Base-by-base conservation (phyloP, 2,888 invertebrate genomes). In the Dynastes maya region DNA sequence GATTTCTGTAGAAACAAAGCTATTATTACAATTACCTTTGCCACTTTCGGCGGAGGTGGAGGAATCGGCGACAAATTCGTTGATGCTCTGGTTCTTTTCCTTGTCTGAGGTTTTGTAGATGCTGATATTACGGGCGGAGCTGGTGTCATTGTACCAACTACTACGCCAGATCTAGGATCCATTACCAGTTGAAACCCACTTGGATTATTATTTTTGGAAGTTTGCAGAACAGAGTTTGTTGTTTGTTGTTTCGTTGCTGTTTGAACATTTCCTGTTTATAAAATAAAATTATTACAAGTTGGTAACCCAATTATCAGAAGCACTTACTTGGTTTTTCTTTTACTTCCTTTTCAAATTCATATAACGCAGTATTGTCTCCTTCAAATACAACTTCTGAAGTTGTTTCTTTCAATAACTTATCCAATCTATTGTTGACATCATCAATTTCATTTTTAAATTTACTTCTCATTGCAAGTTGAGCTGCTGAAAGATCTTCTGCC, bases 401-500 rank as follows among this genome's bases (percentile, higher is more conserved):
- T 70, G 91, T 91, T 37, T 89, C 89, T 81, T 91, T 90, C 0
- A 92, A 89, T 83, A 92, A 89, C 11, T 91, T 90, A 84, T 93
- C 92, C 0, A 94, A 85, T 79, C 92, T 92, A 80, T 88, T 90
- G 82, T 92, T 92, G 68, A 94, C 91, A 79, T 91, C 92, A 84
- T 92, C 91, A 83, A 93, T 93, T 84, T 95, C 94, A 80, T 92
- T 91, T 81, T 93, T 91, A 8, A 92, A 91, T 87, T 91, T 91
- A 81, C 92, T 91, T 82, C 91, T 92, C 0, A 91, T 91, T 64
- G 91, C 91, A 22, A 92, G 85, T 86, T 95, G 95, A 1, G 90
- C 91, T 74, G 93, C 91, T 0, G 93, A 92, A 0, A 95, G 88
- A 63, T 93, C 93, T 80, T 96, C 95, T 53, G 93, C 92, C 91